These are phyloP conservation scores for Notocelia uddmanniana DNA, from an alignment of 2,888 invertebrate genomes.

Conservation along the genomic window DNA sequence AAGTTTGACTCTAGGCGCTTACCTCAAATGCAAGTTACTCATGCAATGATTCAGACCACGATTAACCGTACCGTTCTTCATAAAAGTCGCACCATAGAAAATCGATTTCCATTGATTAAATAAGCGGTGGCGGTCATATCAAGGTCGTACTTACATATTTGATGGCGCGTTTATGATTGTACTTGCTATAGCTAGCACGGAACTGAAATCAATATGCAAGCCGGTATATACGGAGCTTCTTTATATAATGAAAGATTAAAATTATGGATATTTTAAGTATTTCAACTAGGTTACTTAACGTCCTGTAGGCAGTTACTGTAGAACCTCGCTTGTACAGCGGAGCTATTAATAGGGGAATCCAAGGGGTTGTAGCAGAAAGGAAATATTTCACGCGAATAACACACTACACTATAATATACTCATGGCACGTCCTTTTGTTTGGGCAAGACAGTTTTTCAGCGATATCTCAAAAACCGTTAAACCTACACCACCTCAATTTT, in stretches of 20 bases:
- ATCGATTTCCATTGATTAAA: constrained; percentile 33
- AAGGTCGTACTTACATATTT: constrained; percentile 34
- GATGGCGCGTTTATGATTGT: constrained; percentile 10
- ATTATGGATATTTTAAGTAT: not conserved
- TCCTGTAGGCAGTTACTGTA: not conserved
- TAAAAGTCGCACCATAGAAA: constrained; percentile 13
- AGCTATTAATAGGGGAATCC: too few species aligned
- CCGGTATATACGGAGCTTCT: not conserved
- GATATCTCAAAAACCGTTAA: too few species aligned
- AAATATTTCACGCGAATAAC: too few species aligned
- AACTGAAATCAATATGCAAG: constrained; percentile 35
- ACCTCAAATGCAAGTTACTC: not conserved
- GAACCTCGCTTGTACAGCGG: too few species aligned
- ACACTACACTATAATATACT: too few species aligned
- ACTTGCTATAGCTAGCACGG: not conserved
- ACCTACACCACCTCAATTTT: too few species aligned
- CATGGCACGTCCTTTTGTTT: too few species aligned
- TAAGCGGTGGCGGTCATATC: constrained; percentile 25
- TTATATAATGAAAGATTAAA: constrained; percentile 13
- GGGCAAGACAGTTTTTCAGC: too few species aligned
- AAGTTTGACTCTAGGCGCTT: not conserved
- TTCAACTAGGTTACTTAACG: not conserved
- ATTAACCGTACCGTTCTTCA: not conserved
- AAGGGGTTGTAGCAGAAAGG: too few species aligned
- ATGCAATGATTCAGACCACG: not conserved